A percentile compares a stretch with the other conserved stretches of the same genome.
Evolutionary conservation across 2,797 vertebrate species (phyloP).

Genomic region (Anabas testudineus): DNA sequence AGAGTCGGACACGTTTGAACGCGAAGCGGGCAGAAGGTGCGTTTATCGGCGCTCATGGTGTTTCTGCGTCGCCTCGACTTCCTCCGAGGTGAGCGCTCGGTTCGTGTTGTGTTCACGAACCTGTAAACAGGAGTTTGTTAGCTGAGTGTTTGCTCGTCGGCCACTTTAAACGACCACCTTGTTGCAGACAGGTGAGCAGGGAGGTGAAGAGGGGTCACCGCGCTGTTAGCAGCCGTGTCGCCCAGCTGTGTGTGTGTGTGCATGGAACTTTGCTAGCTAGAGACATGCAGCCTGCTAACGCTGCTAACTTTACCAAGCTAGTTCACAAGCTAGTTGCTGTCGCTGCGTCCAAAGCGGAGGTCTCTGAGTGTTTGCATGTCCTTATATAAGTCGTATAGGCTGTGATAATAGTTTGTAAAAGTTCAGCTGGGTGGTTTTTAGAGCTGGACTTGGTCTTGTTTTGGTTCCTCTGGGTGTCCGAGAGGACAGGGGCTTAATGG

Average conservation of each 20-base stretch:
- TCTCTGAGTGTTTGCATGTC: rapidly evolving
- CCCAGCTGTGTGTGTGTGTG: background rate
- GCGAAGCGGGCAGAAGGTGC: too few species aligned
- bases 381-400: too few species aligned
- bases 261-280: background rate
- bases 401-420: too few species aligned
- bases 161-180: background rate
- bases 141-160: background rate
- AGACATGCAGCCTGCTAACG: constrained; percentile 13
- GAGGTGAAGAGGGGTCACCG: too few species aligned
- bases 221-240: background rate
- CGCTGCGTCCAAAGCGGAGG: rapidly evolving
- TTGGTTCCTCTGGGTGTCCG: background rate
- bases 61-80: constrained; percentile 6
- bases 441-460: background rate
- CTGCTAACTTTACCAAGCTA: constrained; percentile 35
- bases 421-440: rapidly evolving
- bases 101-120: background rate
- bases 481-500: too few species aligned
- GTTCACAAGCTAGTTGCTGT: constrained; percentile 18
- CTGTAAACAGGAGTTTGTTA: background rate
- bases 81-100: constrained; percentile 60
- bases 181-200: background rate
- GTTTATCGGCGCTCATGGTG: background rate
- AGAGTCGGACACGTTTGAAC: rapidly evolving